Evolutionary conservation across 1,140 invertebrate species (phyloP), one percentile per base, ranked within the genome.

Genomic region (Macrotrachela quadricornifera): DNA sequence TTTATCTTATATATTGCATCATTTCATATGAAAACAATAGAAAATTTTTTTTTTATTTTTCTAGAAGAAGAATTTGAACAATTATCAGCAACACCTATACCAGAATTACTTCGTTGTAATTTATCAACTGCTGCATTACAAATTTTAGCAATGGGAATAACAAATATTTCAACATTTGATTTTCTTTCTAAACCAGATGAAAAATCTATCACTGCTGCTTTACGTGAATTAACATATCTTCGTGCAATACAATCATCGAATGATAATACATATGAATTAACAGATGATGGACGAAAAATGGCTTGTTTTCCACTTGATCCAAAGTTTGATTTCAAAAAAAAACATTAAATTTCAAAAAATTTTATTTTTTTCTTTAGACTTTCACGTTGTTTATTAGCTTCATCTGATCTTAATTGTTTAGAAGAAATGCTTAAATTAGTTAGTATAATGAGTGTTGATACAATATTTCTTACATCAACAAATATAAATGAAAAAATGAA

Each of bases 101-200:
- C 90, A 1, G 88, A 94, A 74, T 90, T 94, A 59, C 75, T 82
- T 56, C 74, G 83, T 53, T 52, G 79, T 63, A 81, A 80, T 47
- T 66, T 86, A 36, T 73, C 79, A 6, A 78, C 78, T 55, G 79
- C 83, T 3, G 72, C 83, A 30, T 64, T 92, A 44, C 82, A 91
- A 62, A 69, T 94, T 30, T 69, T 91, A 49, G 81, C 85, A 0
- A 74, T 91, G 56, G 83, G 81, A 14, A 77, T 91, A 36, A 77
- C 82, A 44, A 69, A 76, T 65, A 77, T 84, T 21, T 68, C 74
- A 8, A 78, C 76, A 30, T 95, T 94, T 72, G 84, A 92, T 64
- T 87, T 92, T 60, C 80, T 94, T 62, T 85, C 92, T 63, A 77
- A 79, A 63, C 87, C 88, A 1, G 75, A 80, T 0, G 72, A 71